Evolutionary conservation across 2,113 vertebrate genomes (phyloP).

Genomic region (Aegypius monachus): DNA sequence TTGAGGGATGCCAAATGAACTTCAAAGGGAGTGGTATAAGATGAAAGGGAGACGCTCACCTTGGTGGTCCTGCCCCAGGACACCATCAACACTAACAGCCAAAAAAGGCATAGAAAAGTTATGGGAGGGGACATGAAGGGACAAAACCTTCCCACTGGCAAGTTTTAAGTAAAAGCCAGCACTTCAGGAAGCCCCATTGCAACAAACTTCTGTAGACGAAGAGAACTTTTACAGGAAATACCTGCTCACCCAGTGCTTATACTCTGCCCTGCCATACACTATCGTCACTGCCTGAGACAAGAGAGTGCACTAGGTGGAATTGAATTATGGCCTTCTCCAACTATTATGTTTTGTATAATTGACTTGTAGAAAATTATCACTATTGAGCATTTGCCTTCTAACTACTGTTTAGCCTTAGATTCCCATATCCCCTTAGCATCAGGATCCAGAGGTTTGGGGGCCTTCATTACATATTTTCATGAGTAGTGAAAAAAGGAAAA

Average conservation of each 20-base stretch:
- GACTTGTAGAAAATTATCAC: neutral
- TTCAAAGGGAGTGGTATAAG: neutral
- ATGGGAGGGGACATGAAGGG: neutral
- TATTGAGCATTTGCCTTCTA: neutral
- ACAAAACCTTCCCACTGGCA: neutral
- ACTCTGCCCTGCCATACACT: neutral
- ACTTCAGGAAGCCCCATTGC: neutral
- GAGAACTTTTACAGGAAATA: neutral
- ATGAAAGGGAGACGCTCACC: neutral
- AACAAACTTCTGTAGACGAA: neutral
- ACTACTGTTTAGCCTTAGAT: neutral
- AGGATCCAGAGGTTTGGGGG: neutral
- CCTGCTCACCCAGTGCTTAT: neutral
- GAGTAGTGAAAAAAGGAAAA: neutral
- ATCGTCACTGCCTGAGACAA: accelerated
- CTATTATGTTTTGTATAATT: neutral
- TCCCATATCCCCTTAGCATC: neutral
- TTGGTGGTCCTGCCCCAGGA: neutral
- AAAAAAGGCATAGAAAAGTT: neutral
- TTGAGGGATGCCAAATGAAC: neutral
- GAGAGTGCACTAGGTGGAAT: neutral
- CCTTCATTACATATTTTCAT: neutral
- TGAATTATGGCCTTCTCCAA: neutral
- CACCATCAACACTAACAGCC: neutral
- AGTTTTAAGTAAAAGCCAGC: neutral